phyloP scores from a whole-genome alignment of 2,113 vertebrate genomes.

The Mungos mungo region DNA sequence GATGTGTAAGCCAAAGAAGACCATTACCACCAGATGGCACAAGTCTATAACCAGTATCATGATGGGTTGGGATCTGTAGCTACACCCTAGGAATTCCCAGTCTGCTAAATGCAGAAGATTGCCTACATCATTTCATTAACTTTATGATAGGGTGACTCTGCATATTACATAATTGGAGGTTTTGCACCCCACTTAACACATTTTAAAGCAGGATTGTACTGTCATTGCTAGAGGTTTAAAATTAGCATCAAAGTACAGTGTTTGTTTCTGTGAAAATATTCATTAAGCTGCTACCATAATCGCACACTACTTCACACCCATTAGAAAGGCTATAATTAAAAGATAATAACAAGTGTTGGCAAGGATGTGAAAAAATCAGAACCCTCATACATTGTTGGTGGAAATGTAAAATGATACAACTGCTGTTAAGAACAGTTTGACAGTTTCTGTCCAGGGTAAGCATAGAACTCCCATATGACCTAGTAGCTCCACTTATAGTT shows the following conservation, averaged over 20 bases:
- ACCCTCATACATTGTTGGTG: background rate
- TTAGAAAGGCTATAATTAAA: background rate
- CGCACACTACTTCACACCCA: background rate
- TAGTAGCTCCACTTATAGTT: background rate
- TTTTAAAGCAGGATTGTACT: background rate
- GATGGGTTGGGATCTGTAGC: background rate
- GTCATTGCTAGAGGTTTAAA: background rate
- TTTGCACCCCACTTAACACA: background rate
- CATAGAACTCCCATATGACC: background rate
- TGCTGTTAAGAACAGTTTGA: background rate
- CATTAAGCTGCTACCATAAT: background rate
- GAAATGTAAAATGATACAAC: background rate
- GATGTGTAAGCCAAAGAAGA: background rate
- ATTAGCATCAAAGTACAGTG: background rate
- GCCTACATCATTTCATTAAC: background rate
- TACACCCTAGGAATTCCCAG: background rate
- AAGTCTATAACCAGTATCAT: background rate
- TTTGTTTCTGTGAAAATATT: constrained; percentile 29
- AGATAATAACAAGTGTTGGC: background rate
- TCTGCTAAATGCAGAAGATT: background rate
- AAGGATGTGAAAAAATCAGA: background rate
- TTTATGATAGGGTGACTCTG: background rate
- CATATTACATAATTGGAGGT: background rate
- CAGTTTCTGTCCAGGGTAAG: background rate
- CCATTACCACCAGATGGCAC: background rate